These are phyloP conservation scores for Cyrtodaria siliqua DNA, from an alignment of 2,888 invertebrate species.

Conservation along the genomic window DNA sequence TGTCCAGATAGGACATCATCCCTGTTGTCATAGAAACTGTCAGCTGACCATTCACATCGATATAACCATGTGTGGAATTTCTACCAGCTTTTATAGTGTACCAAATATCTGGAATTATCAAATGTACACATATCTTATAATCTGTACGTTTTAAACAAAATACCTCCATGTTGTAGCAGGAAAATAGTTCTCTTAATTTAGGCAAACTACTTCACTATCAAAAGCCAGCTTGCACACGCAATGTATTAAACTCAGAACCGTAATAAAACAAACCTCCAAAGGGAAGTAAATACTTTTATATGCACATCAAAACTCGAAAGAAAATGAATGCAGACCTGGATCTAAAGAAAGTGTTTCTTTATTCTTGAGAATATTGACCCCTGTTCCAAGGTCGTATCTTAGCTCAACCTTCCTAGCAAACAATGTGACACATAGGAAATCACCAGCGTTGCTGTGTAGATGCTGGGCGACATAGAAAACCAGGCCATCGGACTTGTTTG, in stretches of 20 bases:
- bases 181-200: no score
- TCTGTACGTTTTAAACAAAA: no score
- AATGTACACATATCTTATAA: no score
- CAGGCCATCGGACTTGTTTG: slow-evolving; percentile 20
- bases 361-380: slow-evolving; percentile 24
- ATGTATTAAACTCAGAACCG: no score
- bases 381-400: slow-evolving; percentile 32
- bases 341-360: no score
- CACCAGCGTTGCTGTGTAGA: slow-evolving; percentile 41
- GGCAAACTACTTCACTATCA: no score
- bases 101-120: slow-evolving; percentile 39
- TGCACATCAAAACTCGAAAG: no score
- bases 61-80: slow-evolving; percentile 43
- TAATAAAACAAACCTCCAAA: no score
- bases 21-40: slow-evolving; percentile 23
- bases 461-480: slow-evolving; percentile 48
- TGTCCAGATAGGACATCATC: slow-evolving; percentile 46
- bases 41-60: slow-evolving; percentile 28
- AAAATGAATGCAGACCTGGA: no score
- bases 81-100: slow-evolving; percentile 36
- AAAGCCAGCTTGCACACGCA: no score
- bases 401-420: slow-evolving; percentile 19
- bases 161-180: no score
- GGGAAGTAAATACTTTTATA: no score
- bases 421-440: slow-evolving; percentile 48